Conservation (phyloP, 2,113 vertebrate species). For the Eclectus roratus region DNA sequence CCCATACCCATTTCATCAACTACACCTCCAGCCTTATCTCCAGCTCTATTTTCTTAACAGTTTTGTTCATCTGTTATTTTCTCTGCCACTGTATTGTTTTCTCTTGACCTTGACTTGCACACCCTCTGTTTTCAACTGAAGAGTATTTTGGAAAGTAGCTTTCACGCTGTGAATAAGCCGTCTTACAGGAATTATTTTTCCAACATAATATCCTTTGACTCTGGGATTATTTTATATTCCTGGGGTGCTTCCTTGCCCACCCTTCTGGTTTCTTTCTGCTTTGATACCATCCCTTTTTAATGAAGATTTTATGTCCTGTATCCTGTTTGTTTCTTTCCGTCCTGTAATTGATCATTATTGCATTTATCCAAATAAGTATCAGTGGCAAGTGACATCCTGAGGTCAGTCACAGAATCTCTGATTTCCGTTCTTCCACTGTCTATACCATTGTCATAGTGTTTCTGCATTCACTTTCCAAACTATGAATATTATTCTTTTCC, state of each 20-base stretch:
- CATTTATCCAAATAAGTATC: background rate
- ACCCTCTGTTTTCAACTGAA: background rate
- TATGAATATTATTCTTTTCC: background rate
- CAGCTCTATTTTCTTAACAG: background rate
- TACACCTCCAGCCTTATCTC: background rate
- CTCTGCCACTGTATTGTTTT: background rate
- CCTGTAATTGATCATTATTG: background rate
- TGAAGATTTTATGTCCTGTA: background rate
- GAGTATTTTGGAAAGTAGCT: background rate
- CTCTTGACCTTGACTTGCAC: background rate
- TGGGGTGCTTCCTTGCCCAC: background rate
- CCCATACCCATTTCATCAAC: background rate
- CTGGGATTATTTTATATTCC: background rate
- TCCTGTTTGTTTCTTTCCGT: background rate
- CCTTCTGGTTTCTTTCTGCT: background rate
- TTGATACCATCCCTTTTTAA: background rate
- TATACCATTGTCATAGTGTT: background rate
- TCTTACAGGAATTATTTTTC: background rate
- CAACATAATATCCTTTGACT: background rate
- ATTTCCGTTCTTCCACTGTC: background rate
- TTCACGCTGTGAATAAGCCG: background rate
- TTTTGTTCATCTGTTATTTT: background rate
- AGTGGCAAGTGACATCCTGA: background rate
- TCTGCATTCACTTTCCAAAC: background rate
- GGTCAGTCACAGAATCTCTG: background rate